Conservation (phyloP, 1,140 invertebrate genomes). For the Danaus melanippus region DNA sequence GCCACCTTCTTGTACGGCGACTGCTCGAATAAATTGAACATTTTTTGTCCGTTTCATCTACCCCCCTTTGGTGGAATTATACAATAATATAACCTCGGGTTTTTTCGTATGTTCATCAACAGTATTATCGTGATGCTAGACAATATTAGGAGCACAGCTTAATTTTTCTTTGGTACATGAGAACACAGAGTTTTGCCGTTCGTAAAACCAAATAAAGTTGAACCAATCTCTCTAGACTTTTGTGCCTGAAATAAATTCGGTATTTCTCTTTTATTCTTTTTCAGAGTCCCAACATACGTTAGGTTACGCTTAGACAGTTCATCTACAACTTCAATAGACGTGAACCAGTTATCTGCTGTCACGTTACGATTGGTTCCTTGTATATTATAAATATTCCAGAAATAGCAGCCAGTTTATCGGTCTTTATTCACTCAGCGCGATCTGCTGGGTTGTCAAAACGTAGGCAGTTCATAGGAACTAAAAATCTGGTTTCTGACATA, state of each 20-base stretch:
- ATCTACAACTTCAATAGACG: constrained; percentile 8
- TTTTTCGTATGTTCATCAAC: constrained; percentile 3
- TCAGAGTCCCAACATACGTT: constrained; percentile 7
- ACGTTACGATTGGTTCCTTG: too few species aligned
- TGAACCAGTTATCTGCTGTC: constrained; percentile 4
- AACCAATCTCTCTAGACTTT: constrained; percentile 1
- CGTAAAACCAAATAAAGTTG: constrained; percentile 26
- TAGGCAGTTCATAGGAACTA: constrained; percentile 13
- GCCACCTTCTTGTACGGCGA: constrained; percentile 3
- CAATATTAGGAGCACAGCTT: constrained; percentile 1
- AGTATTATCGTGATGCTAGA: constrained; percentile 2
- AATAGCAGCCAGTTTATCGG: constrained; percentile 31
- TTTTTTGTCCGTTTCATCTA: constrained; percentile 10
- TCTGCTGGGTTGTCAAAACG: constrained; percentile 18
- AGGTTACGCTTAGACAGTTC: constrained; percentile 4
- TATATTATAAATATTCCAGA: constrained; percentile 33
- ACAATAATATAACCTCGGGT: constrained; percentile 8
- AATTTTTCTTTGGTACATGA: constrained; percentile 4
- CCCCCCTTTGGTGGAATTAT: constrained; percentile 11
- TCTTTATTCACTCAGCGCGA: constrained; percentile 11
- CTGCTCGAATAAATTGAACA: constrained; percentile 9
- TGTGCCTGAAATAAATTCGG: background rate
- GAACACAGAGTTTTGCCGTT: constrained; percentile 23
- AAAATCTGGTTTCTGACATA: constrained; percentile 23
- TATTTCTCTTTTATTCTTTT: constrained; percentile 10